Conservation (phyloP, 2,888 invertebrate species). For the Ormyrus labotus region DNA sequence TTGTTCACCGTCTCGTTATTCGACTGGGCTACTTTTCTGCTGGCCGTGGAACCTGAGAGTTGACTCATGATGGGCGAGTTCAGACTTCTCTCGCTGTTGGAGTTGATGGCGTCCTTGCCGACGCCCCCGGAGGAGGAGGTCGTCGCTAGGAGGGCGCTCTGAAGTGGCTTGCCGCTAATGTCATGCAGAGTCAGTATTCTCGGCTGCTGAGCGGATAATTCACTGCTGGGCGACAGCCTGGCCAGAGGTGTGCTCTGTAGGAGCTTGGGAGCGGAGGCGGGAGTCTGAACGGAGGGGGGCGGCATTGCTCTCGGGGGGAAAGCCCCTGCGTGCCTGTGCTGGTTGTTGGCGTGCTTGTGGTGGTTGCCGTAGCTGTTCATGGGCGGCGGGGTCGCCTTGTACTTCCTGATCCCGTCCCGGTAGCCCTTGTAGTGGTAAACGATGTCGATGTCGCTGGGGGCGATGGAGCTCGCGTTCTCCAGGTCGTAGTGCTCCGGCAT, state of each 20-base stretch:
- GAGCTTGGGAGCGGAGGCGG: slow-evolving; percentile 79
- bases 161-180: slow-evolving; percentile 94
- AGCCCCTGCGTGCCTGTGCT: slow-evolving; percentile 81
- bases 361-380: slow-evolving; percentile 86
- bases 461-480: slow-evolving; percentile 97
- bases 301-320: slow-evolving; percentile 83
- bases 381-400: slow-evolving; percentile 91
- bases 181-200: slow-evolving; percentile 94
- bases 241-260: slow-evolving; percentile 95
- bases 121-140: slow-evolving; percentile 93
- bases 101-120: slow-evolving; percentile 91
- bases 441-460: slow-evolving; percentile 97
- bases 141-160: slow-evolving; percentile 91
- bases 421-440: slow-evolving; percentile 97
- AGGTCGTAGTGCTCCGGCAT: slow-evolving; percentile 96
- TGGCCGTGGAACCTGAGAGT: slow-evolving; percentile 88
- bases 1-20: slow-evolving; percentile 79
- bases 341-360: slow-evolving; percentile 82
- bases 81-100: slow-evolving; percentile 92
- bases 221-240: slow-evolving; percentile 92
- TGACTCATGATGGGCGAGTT: slow-evolving; percentile 96
- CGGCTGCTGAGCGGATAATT: slow-evolving; percentile 93
- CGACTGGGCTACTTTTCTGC: slow-evolving; percentile 85
- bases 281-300: slow-evolving; percentile 83
- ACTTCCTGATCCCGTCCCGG: slow-evolving; percentile 91